Percentiles rank a stretch among this genome's conserved stretches.
phyloP scores from a whole-genome alignment of 2,888 invertebrate genomes.

The Pollenia angustigena region DNA sequence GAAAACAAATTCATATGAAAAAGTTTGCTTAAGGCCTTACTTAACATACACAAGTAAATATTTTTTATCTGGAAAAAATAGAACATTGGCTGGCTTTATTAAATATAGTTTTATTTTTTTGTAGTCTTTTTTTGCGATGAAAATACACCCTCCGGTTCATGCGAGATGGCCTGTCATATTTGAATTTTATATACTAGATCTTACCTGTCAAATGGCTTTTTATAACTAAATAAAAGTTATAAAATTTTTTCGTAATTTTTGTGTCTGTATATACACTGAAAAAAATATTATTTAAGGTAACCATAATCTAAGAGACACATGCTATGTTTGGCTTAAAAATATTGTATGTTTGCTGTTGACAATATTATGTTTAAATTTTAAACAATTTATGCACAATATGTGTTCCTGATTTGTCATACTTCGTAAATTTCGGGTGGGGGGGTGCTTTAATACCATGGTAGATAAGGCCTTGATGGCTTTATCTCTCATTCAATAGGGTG shows the following conservation, averaged over 20 bases:
- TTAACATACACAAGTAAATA: constrained; percentile 16
- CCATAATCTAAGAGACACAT: no score
- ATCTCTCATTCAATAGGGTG: no score
- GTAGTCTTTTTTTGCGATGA: neutral
- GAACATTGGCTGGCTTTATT: neutral
- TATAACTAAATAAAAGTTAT: constrained; percentile 19
- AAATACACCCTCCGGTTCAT: neutral
- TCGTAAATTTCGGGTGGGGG: no score
- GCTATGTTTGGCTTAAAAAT: no score
- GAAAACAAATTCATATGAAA: constrained; percentile 8
- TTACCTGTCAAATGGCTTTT: constrained; percentile 54
- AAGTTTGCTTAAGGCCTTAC: constrained; percentile 34
- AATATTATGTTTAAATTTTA: no score
- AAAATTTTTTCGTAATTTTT: constrained; percentile 3
- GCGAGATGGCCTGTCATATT: constrained; percentile 31
- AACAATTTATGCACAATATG: no score
- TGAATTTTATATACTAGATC: constrained; percentile 34
- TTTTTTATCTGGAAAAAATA: constrained; percentile 1
- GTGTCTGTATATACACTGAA: neutral
- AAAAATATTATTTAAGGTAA: neutral
- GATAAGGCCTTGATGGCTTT: no score
- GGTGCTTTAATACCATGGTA: no score
- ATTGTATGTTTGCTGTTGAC: no score
- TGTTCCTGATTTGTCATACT: no score
- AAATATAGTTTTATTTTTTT: constrained; percentile 4